Conservation (phyloP, 2,888 invertebrate species). For the Eucriotettix oculatus region DNA sequence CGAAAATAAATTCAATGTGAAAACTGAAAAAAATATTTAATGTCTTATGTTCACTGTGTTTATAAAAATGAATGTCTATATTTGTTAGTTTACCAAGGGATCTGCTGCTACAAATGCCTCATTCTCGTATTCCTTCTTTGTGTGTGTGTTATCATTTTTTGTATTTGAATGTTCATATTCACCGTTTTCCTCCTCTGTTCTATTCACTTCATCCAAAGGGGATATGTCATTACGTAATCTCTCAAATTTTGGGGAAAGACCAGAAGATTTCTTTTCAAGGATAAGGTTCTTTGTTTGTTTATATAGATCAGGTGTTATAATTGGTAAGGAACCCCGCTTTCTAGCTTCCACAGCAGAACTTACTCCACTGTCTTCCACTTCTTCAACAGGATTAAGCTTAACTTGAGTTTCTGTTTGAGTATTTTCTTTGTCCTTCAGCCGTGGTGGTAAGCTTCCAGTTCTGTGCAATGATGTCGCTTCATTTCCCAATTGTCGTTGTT, state of each 20-base stretch:
- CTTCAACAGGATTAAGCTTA: background rate
- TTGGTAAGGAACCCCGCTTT: background rate
- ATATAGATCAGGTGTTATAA: background rate
- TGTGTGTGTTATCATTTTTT: too few species aligned
- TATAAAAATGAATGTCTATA: too few species aligned
- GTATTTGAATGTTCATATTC: too few species aligned
- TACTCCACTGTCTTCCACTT: background rate
- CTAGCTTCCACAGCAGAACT: background rate
- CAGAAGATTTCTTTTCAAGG: background rate
- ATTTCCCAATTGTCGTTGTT: background rate
- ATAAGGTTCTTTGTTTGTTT: background rate
- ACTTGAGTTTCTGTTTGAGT: background rate
- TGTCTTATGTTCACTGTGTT: too few species aligned
- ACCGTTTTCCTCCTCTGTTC: too few species aligned
- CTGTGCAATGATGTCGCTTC: background rate
- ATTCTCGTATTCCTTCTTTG: too few species aligned
- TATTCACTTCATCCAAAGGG: background rate
- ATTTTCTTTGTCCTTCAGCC: background rate
- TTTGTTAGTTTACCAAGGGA: too few species aligned
- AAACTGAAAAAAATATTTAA: too few species aligned
- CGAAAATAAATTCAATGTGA: too few species aligned
- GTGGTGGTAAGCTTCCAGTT: background rate
- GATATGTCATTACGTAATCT: background rate
- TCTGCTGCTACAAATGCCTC: too few species aligned
- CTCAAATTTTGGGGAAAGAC: background rate